A percentile compares a stretch with the other conserved stretches of the same genome.
Conservation (phyloP, 35 echinoderm and acorn worm genomes). For the Lytechinus pictus region DNA sequence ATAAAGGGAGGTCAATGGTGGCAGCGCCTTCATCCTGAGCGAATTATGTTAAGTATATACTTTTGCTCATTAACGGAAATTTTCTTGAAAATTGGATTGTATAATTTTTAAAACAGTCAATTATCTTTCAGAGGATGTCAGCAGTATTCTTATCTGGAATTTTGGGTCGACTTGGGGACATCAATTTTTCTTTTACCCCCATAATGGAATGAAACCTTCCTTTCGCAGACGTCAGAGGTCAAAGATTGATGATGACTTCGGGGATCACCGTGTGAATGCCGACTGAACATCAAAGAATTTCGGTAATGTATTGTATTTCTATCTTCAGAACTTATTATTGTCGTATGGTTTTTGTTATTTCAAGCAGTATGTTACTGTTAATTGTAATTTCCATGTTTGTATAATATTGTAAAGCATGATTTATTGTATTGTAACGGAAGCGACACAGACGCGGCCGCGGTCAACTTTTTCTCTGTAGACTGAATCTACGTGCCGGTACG, state of each 20-base stretch:
- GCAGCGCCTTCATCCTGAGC: too few relatives aligned
- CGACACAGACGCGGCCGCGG: neutral
- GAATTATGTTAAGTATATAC: too few relatives aligned
- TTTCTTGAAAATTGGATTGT: too few relatives aligned
- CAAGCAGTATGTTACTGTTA: neutral
- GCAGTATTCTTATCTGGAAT: too few relatives aligned
- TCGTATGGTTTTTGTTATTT: neutral
- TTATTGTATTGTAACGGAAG: neutral
- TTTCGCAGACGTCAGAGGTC: neutral
- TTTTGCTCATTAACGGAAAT: too few relatives aligned
- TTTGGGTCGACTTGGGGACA: too few relatives aligned
- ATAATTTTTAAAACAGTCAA: too few relatives aligned
- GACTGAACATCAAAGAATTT: neutral
- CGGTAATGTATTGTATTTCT: neutral
- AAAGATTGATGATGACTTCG: neutral
- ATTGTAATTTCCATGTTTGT: neutral
- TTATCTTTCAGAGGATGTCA: too few relatives aligned
- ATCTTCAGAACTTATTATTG: neutral
- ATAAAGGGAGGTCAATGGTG: too few relatives aligned
- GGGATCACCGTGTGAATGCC: neutral
- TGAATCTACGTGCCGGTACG: neutral
- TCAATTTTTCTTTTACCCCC: neutral
- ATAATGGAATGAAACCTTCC: neutral
- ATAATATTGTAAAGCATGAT: neutral
- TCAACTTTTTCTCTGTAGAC: neutral